Evolutionary conservation across 2,797 vertebrate genomes (phyloP).

Genomic region (Lerista edwardsae): DNA sequence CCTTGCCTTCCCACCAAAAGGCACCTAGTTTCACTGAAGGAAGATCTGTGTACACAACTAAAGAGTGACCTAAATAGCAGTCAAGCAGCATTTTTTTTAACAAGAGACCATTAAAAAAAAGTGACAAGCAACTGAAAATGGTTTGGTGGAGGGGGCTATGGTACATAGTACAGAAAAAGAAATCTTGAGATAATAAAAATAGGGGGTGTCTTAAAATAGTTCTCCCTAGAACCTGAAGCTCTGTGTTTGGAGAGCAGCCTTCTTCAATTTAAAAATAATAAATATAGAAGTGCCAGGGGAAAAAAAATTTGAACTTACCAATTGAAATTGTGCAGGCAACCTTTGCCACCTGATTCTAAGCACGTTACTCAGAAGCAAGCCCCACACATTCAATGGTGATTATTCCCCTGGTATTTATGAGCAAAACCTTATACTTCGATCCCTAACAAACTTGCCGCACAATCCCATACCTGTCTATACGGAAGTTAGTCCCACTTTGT

Average conservation of each 20-base stretch:
- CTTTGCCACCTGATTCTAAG: background rate
- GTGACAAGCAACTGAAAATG: background rate
- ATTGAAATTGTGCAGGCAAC: background rate
- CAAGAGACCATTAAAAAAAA: background rate
- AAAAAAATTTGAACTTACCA: background rate
- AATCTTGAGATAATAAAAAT: background rate
- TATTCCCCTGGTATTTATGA: background rate
- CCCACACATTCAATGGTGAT: too few relatives aligned
- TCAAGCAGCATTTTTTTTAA: background rate
- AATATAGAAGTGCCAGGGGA: background rate
- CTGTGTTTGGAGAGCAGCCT: background rate
- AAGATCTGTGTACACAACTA: background rate
- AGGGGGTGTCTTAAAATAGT: background rate
- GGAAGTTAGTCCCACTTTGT: background rate
- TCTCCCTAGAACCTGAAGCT: background rate
- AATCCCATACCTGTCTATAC: background rate
- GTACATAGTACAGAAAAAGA: background rate
- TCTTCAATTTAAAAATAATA: background rate
- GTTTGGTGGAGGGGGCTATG: background rate
- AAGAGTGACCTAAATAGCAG: background rate
- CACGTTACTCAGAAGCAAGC: background rate
- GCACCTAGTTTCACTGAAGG: background rate
- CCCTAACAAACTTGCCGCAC: background rate
- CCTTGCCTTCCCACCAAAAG: background rate
- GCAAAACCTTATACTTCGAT: background rate